Conservation (phyloP, 1,140 invertebrate species). For the Stegodyphus dumicola region DNA sequence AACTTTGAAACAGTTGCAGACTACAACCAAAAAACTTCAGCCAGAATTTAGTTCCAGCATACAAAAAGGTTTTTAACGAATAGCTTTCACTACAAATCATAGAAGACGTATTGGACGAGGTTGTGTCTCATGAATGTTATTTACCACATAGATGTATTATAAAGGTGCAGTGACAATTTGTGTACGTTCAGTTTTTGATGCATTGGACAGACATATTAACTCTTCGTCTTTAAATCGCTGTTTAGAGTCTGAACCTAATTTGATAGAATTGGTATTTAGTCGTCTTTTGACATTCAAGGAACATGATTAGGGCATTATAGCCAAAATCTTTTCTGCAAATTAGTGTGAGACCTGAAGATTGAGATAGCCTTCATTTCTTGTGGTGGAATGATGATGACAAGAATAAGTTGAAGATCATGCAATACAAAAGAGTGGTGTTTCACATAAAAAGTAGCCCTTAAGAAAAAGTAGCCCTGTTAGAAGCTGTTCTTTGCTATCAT, state of each 20-base stretch:
- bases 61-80: neutral
- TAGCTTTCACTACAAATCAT: neutral
- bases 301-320: neutral
- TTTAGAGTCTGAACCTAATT: slow-evolving; percentile 56
- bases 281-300: neutral
- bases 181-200: slow-evolving; percentile 64
- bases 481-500: no score
- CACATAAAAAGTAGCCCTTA: slow-evolving; percentile 15
- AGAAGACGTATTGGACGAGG: neutral
- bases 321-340: slow-evolving; percentile 13
- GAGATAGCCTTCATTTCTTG: neutral
- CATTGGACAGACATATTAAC: slow-evolving; percentile 53
- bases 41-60: neutral
- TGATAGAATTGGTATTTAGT: slow-evolving; percentile 19
- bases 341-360: neutral
- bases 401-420: neutral
- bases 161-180: slow-evolving; percentile 59
- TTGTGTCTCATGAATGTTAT: neutral
- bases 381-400: slow-evolving; percentile 6
- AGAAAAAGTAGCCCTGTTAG: neutral
- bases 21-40: neutral
- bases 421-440: slow-evolving; percentile 1
- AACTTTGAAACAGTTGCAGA: neutral
- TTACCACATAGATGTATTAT: neutral
- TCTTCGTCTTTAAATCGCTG: slow-evolving; percentile 27